A percentile compares a stretch with the other conserved stretches of the same genome.
These are phyloP conservation scores for Cyrtorhinus lividipennis DNA, from an alignment of 1,140 invertebrate species.

Conservation along the genomic window DNA sequence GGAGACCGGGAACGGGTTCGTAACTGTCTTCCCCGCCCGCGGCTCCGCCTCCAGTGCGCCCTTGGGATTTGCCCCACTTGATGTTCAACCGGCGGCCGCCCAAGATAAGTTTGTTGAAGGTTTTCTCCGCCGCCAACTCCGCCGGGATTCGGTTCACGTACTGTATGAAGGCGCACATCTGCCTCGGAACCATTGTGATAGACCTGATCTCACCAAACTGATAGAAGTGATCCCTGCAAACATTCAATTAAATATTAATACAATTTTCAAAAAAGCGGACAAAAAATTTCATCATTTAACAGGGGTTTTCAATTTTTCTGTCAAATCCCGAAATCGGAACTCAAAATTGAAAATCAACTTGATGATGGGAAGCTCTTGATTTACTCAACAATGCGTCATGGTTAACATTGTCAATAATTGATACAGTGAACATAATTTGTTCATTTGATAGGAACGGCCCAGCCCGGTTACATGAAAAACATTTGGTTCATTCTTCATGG, in stretches of 20 bases:
- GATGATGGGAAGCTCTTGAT: too few relatives aligned
- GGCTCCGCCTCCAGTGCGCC: constrained; percentile 30
- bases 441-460: too few relatives aligned
- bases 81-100: constrained; percentile 78
- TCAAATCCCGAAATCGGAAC: too few relatives aligned
- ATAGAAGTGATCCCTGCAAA: constrained; percentile 76
- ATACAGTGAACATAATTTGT: too few relatives aligned
- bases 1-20: constrained; percentile 78
- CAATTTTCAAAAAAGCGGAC: too few relatives aligned
- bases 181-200: constrained; percentile 77
- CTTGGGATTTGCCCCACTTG: constrained; percentile 92
- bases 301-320: too few relatives aligned
- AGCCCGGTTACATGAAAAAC: too few relatives aligned
- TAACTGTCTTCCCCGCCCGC: constrained; percentile 34
- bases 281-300: too few relatives aligned
- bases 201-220: constrained; percentile 97
- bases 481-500: too few relatives aligned
- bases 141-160: constrained; percentile 80
- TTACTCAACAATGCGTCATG: too few relatives aligned
- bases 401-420: too few relatives aligned
- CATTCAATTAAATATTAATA: constrained; percentile 1
- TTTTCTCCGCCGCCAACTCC: constrained; percentile 87
- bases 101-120: constrained; percentile 89
- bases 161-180: constrained; percentile 96
- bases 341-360: too few relatives aligned